Evolutionary conservation across 35 echinoderm and acorn worm species (phyloP).

Genomic region (Ophioderma brevispina): DNA sequence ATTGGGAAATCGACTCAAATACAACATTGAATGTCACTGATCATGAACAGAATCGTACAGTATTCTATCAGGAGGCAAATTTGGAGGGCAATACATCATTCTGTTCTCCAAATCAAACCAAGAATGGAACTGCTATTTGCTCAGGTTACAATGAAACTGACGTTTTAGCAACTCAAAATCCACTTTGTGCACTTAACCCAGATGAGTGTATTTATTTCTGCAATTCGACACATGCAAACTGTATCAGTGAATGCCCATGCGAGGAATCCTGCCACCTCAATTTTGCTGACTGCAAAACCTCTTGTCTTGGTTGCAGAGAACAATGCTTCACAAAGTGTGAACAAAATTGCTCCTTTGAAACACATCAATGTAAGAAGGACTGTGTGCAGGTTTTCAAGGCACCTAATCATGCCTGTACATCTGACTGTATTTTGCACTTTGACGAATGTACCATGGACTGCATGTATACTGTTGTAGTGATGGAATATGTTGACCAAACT

Average conservation of each 20-base stretch:
- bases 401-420: not conserved
- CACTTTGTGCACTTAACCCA: not conserved
- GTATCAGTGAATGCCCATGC: slow-evolving; percentile 48
- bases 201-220: slow-evolving; percentile 9
- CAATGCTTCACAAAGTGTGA: not conserved
- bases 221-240: slow-evolving; percentile 10
- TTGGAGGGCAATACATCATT: not conserved
- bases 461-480: not conserved
- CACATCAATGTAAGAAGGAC: not conserved
- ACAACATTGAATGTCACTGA: not conserved
- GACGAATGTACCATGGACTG: slow-evolving; percentile 1
- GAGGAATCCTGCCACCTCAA: slow-evolving; percentile 31
- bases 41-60: not conserved
- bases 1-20: not conserved
- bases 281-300: slow-evolving; percentile 8
- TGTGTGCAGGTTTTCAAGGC: not conserved
- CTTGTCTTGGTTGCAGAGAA: slow-evolving; percentile 39
- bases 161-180: not conserved
- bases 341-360: not conserved
- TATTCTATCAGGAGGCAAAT: not conserved
- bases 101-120: not conserved
- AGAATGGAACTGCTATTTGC: not conserved
- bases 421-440: not conserved
- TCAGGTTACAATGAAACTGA: not conserved
- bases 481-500: not conserved